phyloP scores from a whole-genome alignment of 2,797 vertebrate genomes.

The Pteropus rufus region DNA sequence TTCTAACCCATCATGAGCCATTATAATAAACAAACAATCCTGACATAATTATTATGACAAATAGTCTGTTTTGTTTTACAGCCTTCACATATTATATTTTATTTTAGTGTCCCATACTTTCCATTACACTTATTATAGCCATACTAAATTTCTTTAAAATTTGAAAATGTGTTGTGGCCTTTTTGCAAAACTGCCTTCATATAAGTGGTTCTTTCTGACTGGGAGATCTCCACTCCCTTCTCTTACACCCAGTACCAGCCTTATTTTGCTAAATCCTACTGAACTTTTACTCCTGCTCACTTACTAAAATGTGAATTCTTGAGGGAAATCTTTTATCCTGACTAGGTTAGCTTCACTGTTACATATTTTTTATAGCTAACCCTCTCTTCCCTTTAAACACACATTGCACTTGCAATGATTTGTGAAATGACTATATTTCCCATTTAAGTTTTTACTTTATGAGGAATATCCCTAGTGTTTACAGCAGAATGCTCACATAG shows the following conservation, averaged over 20 bases:
- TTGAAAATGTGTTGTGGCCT: not conserved
- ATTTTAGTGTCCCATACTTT: not conserved
- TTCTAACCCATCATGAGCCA: not conserved
- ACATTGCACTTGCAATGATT: not conserved
- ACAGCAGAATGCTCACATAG: not conserved
- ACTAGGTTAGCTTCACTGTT: not conserved
- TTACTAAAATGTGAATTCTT: not conserved
- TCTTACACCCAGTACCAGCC: not conserved
- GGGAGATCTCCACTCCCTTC: not conserved
- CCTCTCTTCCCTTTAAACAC: not conserved
- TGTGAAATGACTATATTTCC: not conserved
- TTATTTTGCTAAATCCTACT: not conserved
- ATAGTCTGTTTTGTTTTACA: not conserved
- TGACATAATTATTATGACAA: not conserved
- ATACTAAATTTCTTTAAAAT: not conserved
- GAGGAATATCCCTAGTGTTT: not conserved
- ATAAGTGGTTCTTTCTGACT: not conserved
- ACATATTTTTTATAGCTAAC: not conserved
- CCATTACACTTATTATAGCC: not conserved
- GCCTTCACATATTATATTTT: not conserved
- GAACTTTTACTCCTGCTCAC: not conserved
- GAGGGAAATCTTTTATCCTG: not conserved
- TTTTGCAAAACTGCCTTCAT: not conserved
- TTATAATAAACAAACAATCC: not conserved
- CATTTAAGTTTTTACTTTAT: not conserved